Evolutionary conservation across 2,888 invertebrate species (phyloP).

Genomic region (Slavum lentiscoides): DNA sequence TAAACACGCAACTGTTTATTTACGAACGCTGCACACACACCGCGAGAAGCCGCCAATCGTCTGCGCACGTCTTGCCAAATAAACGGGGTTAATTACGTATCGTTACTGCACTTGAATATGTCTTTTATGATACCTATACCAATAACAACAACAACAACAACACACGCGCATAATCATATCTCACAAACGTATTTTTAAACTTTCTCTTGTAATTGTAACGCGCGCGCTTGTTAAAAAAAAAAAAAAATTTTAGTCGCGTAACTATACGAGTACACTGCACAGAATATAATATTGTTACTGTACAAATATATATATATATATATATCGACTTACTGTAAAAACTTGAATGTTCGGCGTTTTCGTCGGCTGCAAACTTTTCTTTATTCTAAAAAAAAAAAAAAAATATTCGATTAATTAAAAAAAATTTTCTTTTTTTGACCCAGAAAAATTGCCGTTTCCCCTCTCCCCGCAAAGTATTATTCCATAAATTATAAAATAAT

Average conservation of each 20-base stretch:
- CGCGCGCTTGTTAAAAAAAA: background rate
- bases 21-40: background rate
- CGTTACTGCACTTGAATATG: too few relatives aligned
- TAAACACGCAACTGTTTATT: background rate
- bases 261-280: background rate
- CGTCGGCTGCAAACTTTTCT: background rate
- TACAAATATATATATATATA: background rate
- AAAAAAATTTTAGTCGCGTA: background rate
- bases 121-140: too few relatives aligned
- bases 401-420: conserved; percentile 7
- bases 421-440: background rate
- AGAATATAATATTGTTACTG: too few relatives aligned
- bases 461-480: too few relatives aligned
- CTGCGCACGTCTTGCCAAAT: background rate
- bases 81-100: background rate
- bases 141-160: too few relatives aligned
- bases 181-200: background rate
- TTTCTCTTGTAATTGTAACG: background rate
- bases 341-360: conserved; percentile 2
- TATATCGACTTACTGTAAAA: conserved; percentile 20
- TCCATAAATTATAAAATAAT: too few relatives aligned
- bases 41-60: background rate
- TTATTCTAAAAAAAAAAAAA: conserved; percentile 8
- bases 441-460: background rate
- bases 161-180: background rate